Conservation (phyloP, 2,888 invertebrate genomes). For the Sipha maydis region DNA sequence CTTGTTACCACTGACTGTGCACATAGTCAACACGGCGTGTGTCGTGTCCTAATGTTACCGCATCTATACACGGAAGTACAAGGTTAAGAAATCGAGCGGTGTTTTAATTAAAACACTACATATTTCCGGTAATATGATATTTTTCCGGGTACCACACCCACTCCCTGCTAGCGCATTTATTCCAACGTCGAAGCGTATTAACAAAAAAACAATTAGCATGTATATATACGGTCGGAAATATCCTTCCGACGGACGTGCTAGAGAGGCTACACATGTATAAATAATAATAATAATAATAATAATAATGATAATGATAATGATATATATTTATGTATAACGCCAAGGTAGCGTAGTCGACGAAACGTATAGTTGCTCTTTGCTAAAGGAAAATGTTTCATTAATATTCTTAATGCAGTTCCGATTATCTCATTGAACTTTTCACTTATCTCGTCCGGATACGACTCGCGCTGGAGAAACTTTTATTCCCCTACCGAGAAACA, state of each 20-base stretch:
- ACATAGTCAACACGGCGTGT: too few relatives aligned
- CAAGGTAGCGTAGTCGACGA: neutral
- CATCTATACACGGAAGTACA: neutral
- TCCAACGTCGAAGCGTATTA: too few relatives aligned
- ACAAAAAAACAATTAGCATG: neutral
- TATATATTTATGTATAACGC: too few relatives aligned
- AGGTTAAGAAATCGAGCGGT: neutral
- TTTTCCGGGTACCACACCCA: neutral
- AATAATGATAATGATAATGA: too few relatives aligned
- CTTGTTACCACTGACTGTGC: too few relatives aligned
- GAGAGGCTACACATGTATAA: too few relatives aligned
- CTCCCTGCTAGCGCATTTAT: too few relatives aligned
- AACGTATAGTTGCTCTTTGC: neutral
- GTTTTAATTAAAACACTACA: neutral
- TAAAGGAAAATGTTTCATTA: slow-evolving; percentile 11
- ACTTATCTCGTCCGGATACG: neutral
- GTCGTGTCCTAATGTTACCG: too few relatives aligned
- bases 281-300: too few relatives aligned
- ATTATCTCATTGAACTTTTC: neutral
- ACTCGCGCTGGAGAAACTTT: neutral
- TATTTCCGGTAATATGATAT: neutral
- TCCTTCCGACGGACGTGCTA: neutral
- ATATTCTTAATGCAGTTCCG: neutral
- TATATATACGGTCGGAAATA: neutral
- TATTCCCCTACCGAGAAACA: too few relatives aligned